phyloP scores from a whole-genome alignment of 2,797 vertebrate genomes.

The Onychomys torridus region DNA sequence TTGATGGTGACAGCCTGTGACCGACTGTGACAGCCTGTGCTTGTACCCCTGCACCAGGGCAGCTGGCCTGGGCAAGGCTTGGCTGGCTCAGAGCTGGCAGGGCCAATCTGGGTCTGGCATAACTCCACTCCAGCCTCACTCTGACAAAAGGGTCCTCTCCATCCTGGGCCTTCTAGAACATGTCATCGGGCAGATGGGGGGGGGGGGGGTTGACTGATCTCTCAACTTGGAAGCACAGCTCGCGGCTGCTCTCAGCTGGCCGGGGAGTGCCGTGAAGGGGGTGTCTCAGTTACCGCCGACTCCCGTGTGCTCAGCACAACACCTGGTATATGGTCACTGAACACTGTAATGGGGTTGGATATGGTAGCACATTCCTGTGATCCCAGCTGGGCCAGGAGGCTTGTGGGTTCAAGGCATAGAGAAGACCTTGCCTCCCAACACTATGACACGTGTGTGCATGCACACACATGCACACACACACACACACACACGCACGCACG shows the following conservation, averaged over 20 bases:
- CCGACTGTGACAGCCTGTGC: conserved; percentile 58
- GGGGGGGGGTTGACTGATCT: not conserved
- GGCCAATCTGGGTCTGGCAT: conserved; percentile 69
- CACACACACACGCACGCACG: not conserved
- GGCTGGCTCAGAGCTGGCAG: conserved; percentile 42
- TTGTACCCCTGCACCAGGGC: conserved; percentile 57
- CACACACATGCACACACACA: not conserved
- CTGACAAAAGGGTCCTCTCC: conserved; percentile 32
- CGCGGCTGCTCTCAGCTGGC: not conserved
- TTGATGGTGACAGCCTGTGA: conserved; percentile 24
- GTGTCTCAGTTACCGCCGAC: not conserved
- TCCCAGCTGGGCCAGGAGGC: not conserved
- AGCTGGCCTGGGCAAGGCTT: conserved; percentile 72
- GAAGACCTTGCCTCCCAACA: not conserved
- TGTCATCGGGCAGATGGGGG: conserved; percentile 17
- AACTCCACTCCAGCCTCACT: conserved; percentile 61
- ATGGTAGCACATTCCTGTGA: not conserved
- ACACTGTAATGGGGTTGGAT: not conserved
- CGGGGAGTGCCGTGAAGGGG: not conserved
- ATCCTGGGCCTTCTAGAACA: not conserved
- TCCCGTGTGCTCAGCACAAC: not conserved
- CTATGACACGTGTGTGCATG: not conserved
- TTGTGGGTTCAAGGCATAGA: not conserved
- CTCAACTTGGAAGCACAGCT: not conserved
- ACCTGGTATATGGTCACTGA: not conserved